Conservation (phyloP, 1,140 invertebrate species). For the Ooceraea biroi region DNA sequence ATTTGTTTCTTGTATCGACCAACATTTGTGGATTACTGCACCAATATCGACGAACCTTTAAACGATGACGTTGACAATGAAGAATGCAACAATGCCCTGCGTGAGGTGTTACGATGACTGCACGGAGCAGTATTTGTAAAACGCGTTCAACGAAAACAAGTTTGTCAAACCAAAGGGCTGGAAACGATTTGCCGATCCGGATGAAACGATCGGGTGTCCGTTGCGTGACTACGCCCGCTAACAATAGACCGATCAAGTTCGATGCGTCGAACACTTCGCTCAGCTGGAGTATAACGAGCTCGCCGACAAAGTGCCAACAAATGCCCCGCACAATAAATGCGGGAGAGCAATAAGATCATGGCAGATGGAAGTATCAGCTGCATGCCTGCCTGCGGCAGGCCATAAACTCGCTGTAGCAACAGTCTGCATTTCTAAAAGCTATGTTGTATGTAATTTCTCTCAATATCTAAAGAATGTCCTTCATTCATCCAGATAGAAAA, state of each 20-base stretch:
- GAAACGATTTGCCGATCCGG: slow-evolving; percentile 17
- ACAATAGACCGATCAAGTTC: slow-evolving; percentile 69
- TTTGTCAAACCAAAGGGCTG: slow-evolving; percentile 27
- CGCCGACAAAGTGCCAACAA: slow-evolving; percentile 73
- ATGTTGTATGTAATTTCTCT: background rate
- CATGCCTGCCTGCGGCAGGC: slow-evolving; percentile 34
- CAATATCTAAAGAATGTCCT: background rate
- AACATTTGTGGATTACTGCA: too few species aligned
- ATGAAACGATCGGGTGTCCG: slow-evolving; percentile 26
- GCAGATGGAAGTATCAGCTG: slow-evolving; percentile 78
- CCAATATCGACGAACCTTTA: too few species aligned
- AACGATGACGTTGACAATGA: background rate
- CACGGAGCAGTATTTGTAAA: slow-evolving; percentile 24
- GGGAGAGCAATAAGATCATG: slow-evolving; percentile 64
- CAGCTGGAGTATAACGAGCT: slow-evolving; percentile 54
- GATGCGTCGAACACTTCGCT: slow-evolving; percentile 63
- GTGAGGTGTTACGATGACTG: background rate
- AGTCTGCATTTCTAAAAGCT: background rate
- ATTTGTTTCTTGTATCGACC: background rate
- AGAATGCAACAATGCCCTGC: slow-evolving; percentile 3
- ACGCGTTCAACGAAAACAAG: background rate
- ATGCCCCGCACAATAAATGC: slow-evolving; percentile 65
- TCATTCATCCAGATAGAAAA: background rate
- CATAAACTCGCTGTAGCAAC: background rate
- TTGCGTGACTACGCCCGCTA: slow-evolving; percentile 56